These are phyloP conservation scores for Diplogasteroides magnus DNA, from an alignment of 1,140 invertebrate species.

Conservation along the genomic window DNA sequence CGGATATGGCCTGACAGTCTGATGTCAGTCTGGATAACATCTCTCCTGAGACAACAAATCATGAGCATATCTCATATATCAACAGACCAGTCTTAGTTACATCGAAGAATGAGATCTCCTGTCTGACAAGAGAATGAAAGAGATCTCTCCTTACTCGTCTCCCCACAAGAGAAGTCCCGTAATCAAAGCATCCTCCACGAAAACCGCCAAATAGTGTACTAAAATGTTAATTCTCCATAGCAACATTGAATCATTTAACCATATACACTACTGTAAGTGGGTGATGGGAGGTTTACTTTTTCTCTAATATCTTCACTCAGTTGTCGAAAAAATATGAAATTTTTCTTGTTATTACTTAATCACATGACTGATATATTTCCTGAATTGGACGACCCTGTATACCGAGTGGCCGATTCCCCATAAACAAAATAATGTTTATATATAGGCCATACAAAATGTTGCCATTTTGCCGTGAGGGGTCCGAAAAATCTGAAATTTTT, in stretches of 20 bases:
- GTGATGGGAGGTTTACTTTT: too few relatives aligned
- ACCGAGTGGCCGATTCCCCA: too few relatives aligned
- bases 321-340: too few relatives aligned
- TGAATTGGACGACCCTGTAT: not conserved
- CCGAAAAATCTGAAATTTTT: too few relatives aligned
- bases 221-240: constrained; percentile 9
- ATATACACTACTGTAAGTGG: too few relatives aligned
- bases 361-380: not conserved
- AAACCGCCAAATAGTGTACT: constrained; percentile 39
- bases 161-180: constrained; percentile 36
- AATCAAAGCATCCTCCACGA: constrained; percentile 40
- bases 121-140: constrained; percentile 32
- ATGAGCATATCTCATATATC: not conserved
- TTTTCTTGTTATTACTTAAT: constrained; percentile 8
- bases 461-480: too few relatives aligned
- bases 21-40: constrained; percentile 34
- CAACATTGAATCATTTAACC: not conserved
- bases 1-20: constrained; percentile 32
- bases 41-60: constrained; percentile 19
- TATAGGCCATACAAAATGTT: too few relatives aligned
- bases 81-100: constrained; percentile 21
- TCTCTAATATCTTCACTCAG: too few relatives aligned
- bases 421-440: too few relatives aligned
- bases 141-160: constrained; percentile 30
- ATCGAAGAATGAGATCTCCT: constrained; percentile 41